A percentile compares a stretch with the other conserved stretches of the same genome.
Evolutionary conservation across 2,888 invertebrate species (phyloP).

Genomic region (Dysmachus trigonus): DNA sequence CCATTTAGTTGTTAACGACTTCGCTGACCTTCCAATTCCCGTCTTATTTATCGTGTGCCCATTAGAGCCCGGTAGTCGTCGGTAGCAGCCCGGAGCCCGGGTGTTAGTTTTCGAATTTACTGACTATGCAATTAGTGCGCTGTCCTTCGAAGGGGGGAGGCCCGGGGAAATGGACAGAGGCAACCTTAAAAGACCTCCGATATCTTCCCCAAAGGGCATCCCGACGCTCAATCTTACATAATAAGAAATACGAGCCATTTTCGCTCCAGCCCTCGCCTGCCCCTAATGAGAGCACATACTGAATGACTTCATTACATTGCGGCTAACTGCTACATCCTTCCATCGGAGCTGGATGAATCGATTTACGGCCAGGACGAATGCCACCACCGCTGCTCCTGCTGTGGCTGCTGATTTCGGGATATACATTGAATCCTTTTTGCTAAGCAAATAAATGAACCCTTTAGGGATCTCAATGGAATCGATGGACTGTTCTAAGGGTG

Average conservation of each 20-base stretch:
- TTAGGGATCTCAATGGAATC: background rate
- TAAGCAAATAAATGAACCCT: background rate
- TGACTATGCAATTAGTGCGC: constrained; percentile 2
- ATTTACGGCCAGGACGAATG: background rate
- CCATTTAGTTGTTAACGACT: constrained; percentile 2
- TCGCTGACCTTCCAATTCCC: background rate
- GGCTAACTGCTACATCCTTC: background rate
- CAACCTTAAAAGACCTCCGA: background rate
- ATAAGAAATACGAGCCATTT: background rate
- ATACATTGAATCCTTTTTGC: background rate
- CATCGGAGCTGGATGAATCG: background rate
- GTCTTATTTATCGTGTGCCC: background rate
- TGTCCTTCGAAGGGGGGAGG: background rate
- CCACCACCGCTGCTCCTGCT: background rate
- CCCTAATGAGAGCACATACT: background rate
- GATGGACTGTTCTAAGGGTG: no score
- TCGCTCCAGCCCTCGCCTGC: background rate
- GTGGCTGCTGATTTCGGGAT: background rate
- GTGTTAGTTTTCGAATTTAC: constrained; percentile 1
- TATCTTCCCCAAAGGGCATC: background rate
- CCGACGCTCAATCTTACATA: background rate
- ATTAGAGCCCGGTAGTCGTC: background rate
- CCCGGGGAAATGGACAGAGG: background rate
- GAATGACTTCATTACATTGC: background rate
- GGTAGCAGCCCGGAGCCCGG: background rate